Evolutionary conservation across 2,797 vertebrate genomes (phyloP), one percentile per base, ranked within the genome.

Genomic region (Mormyrops boulengeri): DNA sequence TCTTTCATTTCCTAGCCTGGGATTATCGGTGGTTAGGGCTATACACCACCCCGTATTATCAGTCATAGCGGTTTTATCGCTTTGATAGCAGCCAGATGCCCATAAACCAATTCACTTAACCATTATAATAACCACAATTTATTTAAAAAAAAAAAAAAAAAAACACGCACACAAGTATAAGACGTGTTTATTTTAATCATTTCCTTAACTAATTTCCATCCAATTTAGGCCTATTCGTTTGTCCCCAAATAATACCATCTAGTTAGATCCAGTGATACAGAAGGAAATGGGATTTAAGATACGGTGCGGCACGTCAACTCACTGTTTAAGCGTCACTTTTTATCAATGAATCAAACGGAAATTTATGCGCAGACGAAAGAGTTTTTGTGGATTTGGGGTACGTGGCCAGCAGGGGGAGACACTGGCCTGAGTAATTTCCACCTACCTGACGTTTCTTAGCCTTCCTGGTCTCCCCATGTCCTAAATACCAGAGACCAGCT

Each of bases 391-490:
- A 55, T 34, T 53, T 57, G 85, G 52, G 4, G 85, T 87, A 7
- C 17, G 50, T 38, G 85, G 14, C 85, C 85, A 57, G 30, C 85
- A 87, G 85, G 30, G 50, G 85, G 85, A 34, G 85, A 87, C 85
- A 87, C 12, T 34, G 12, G 26, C 30, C 30, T 5, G 52, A 57
- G 66, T 17, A 53, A 38, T 57, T 34, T 30, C 26, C 14, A 57
- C 49, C 5, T 86, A 12, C 26, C 85, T 9, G 26, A 52, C 49
- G 9, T 47, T 30, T 26, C n/a, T 49, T 47, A 19, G 19, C 38
- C 73, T 41, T 80, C 41, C 41, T 34, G 17, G 38, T 80, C 38
- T 80, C 38, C 38, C 17, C 14, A 2, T 44, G 73, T 80, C 17
- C 38, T 41, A 82, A 47, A 82, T 9, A 82, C 77, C 73, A 80